These are phyloP conservation scores for Tenthredo amoena DNA, from an alignment of 2,888 invertebrate species.

Conservation along the genomic window DNA sequence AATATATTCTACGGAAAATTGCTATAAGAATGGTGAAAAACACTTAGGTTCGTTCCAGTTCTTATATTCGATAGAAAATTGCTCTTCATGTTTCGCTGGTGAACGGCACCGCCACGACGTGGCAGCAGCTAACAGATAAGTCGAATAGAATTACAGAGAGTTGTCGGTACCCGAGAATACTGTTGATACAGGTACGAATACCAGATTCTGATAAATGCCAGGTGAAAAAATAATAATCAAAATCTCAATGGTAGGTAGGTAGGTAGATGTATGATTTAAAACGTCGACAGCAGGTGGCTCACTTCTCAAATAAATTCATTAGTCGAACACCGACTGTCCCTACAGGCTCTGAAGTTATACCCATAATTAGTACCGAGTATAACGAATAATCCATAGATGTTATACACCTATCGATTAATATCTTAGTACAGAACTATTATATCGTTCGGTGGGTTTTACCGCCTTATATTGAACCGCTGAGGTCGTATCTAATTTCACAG, in stretches of 20 bases:
- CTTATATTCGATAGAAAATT: not conserved
- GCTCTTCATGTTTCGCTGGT: not conserved
- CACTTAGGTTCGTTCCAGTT: not conserved
- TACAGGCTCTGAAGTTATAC: conserved; percentile 28
- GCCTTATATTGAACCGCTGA: not conserved
- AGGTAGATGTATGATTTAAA: not conserved
- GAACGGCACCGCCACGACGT: conserved; percentile 1
- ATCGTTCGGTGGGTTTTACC: not conserved
- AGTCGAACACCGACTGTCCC: conserved; percentile 24
- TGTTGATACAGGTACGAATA: not conserved
- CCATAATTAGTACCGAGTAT: conserved; percentile 12
- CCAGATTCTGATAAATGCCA: conserved; percentile 8
- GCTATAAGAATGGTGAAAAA: not conserved
- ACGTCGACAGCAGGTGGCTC: not conserved
- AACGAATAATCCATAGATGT: conserved; percentile 1
- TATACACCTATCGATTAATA: conserved; percentile 16
- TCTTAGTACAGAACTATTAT: not conserved
- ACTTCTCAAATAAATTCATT: conserved; percentile 18
- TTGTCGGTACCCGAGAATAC: conserved; percentile 18
- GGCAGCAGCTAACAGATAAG: conserved; percentile 50
- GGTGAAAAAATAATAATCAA: not conserved
- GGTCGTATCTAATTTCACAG: conserved; percentile 25
- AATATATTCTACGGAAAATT: not conserved
- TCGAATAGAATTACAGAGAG: conserved; percentile 22
- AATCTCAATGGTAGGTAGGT: not conserved